Conservation (phyloP, 2,888 invertebrate species). For the Chymomyza fuscimana region DNA sequence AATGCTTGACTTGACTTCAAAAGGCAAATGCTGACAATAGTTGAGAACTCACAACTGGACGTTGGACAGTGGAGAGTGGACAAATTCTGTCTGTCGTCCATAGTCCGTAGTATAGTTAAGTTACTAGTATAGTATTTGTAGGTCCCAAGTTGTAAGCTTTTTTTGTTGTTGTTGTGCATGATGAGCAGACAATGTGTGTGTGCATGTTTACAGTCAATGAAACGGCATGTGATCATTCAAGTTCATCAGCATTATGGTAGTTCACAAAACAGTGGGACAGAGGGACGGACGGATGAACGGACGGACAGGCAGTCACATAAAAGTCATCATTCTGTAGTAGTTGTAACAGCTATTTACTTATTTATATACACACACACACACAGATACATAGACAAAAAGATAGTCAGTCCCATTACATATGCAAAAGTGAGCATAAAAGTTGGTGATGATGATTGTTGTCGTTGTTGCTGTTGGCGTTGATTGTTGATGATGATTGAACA, state of each 20-base stretch:
- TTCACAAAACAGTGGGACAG: constrained; percentile 38
- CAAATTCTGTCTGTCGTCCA: background rate
- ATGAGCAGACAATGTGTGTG: constrained; percentile 30
- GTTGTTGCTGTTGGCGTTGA: constrained; percentile 8
- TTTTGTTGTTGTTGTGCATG: background rate
- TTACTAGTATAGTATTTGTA: constrained; percentile 15
- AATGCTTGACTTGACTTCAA: constrained; percentile 2
- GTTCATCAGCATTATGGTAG: constrained; percentile 68
- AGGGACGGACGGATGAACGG: background rate
- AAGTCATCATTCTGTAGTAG: constrained; percentile 9
- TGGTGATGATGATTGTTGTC: constrained; percentile 3
- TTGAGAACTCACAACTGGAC: background rate
- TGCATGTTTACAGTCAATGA: constrained; percentile 71
- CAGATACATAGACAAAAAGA: constrained; percentile 27
- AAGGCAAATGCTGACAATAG: constrained; percentile 11
- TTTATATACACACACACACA: constrained; percentile 28
- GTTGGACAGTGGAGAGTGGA: constrained; percentile 6
- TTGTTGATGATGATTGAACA: constrained; percentile 67
- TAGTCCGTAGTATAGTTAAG: constrained; percentile 14
- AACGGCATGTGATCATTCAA: constrained; percentile 71
- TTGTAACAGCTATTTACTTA: constrained; percentile 30
- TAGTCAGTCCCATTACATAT: constrained; percentile 45
- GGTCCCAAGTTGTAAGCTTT: constrained; percentile 32
- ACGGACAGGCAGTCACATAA: background rate
- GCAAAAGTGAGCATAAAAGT: constrained; percentile 53